A percentile compares a stretch with the other conserved stretches of the same genome.
These are phyloP conservation scores for Tachuris rubrigastra DNA, from an alignment of 2,113 vertebrate species.

Conservation along the genomic window DNA sequence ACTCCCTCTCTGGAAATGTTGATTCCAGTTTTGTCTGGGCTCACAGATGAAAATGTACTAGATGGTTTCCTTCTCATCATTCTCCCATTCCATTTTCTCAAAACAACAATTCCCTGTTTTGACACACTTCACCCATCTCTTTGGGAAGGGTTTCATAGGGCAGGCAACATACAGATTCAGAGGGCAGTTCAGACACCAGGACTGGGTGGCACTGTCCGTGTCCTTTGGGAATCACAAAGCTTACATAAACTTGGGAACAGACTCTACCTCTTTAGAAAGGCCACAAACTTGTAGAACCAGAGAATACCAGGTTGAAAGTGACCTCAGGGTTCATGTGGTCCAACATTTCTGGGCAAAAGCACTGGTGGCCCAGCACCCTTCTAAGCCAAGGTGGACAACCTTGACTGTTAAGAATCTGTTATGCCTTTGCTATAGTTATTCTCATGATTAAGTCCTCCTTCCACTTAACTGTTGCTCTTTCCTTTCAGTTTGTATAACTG, in stretches of 20 bases:
- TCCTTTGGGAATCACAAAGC: neutral
- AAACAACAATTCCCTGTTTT: no score
- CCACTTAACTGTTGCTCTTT: neutral
- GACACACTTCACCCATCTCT: neutral
- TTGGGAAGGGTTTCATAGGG: neutral
- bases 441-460: neutral
- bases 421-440: neutral
- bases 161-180: neutral
- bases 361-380: neutral
- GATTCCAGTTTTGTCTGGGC: constrained; percentile 20
- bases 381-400: neutral
- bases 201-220: neutral
- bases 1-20: constrained; percentile 40
- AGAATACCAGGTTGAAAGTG: neutral
- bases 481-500: neutral
- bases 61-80: neutral
- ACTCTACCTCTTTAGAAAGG: neutral
- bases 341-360: neutral
- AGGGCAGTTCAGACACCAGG: neutral
- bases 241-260: neutral
- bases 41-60: neutral
- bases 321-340: neutral
- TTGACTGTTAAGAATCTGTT: neutral
- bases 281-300: no score
- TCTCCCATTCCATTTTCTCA: neutral